Conservation (phyloP, 2,113 vertebrate species). For the Lepus americanus region DNA sequence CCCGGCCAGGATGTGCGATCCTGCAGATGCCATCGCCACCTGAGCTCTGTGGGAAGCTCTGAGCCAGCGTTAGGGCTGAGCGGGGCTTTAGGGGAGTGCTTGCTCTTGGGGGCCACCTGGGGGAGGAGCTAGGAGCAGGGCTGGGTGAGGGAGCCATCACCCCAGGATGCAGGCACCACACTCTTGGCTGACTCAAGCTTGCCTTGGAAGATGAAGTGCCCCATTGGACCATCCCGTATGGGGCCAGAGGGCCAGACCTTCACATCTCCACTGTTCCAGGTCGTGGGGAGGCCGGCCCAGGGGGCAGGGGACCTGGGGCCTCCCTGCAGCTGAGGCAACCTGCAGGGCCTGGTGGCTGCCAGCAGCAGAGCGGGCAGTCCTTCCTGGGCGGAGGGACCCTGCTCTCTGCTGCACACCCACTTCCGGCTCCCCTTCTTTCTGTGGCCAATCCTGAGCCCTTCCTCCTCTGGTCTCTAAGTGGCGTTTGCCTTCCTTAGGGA, state of each 20-base stretch:
- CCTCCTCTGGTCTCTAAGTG: neutral
- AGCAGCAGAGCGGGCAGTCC: no score
- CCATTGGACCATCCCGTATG: neutral
- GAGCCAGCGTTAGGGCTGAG: neutral
- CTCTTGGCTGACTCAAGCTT: neutral
- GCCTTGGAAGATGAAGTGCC: neutral
- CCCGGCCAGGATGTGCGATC: neutral
- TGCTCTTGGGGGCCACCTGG: neutral
- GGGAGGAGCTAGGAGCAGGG: neutral
- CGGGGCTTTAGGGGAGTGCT: neutral
- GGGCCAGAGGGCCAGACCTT: neutral
- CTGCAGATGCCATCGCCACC: rapidly evolving
- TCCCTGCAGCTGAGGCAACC: neutral
- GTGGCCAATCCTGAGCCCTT: neutral
- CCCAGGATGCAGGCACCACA: neutral
- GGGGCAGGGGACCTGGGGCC: neutral
- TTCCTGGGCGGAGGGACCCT: no score
- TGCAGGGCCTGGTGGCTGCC: neutral
- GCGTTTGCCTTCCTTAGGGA: neutral
- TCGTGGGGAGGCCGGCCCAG: neutral
- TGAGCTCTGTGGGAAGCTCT: neutral
- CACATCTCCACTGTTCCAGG: neutral
- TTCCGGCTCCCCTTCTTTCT: neutral
- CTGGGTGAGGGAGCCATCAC: neutral
- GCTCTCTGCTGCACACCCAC: neutral